Evolutionary conservation across 2,888 invertebrate species (phyloP).

Genomic region (Limnephilus lunatus): DNA sequence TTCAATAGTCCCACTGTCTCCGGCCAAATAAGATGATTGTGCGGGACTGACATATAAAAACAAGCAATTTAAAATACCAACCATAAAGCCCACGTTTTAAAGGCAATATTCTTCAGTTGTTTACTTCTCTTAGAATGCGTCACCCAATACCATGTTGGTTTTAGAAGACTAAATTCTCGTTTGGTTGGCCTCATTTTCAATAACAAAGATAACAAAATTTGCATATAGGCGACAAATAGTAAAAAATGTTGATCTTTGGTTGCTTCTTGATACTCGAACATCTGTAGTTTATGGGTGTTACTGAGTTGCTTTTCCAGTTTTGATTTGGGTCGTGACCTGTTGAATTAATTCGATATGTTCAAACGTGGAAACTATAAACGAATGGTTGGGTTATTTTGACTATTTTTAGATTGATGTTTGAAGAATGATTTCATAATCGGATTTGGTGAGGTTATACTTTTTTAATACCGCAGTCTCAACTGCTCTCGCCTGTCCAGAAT

Average conservation of each 20-base stretch:
- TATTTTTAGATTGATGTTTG: background rate
- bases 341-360: background rate
- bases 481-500: too few species aligned
- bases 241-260: background rate
- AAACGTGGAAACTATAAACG: background rate
- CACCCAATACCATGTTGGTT: background rate
- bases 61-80: background rate
- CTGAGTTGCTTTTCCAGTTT: background rate
- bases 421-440: too few species aligned
- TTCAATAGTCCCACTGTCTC: too few species aligned
- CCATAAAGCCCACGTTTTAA: background rate
- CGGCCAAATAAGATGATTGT: too few species aligned
- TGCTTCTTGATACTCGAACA: background rate
- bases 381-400: background rate
- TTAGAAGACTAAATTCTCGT: background rate
- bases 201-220: background rate
- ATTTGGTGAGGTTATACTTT: too few species aligned
- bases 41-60: too few species aligned
- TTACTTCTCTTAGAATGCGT: background rate
- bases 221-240: background rate
- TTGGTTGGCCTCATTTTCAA: background rate
- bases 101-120: background rate
- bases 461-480: too few species aligned
- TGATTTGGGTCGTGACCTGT: background rate
- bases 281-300: background rate